Conservation (phyloP, 2,888 invertebrate genomes). For the Leptinotarsa tumamoca region DNA sequence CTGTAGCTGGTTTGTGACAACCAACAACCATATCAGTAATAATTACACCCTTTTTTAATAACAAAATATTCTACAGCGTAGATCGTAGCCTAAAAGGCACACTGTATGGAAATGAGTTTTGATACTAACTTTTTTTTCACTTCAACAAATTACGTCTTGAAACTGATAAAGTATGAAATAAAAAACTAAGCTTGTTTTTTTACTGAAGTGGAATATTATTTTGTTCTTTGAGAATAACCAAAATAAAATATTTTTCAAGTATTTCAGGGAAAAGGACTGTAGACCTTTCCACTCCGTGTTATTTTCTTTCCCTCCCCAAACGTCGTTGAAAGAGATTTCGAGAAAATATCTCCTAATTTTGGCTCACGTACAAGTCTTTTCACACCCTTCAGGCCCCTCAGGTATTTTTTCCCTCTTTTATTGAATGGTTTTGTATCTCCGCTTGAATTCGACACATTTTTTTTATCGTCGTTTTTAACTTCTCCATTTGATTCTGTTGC, state of each 20-base stretch:
- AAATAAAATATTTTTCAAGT: background rate
- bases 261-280: slow-evolving; percentile 25
- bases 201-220: background rate
- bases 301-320: slow-evolving; percentile 7
- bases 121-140: too few relatives aligned
- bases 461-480: background rate
- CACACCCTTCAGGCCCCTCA: background rate
- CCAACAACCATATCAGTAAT: too few relatives aligned
- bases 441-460: background rate
- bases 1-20: too few relatives aligned
- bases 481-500: slow-evolving; percentile 11
- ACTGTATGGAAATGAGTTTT: too few relatives aligned
- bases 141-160: too few relatives aligned
- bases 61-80: too few relatives aligned
- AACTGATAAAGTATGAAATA: too few relatives aligned
- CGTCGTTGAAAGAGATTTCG: background rate
- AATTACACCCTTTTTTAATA: too few relatives aligned
- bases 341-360: background rate
- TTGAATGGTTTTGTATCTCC: background rate
- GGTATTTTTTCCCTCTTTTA: background rate
- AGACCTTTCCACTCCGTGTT: slow-evolving; percentile 30
- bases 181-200: background rate
- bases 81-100: too few relatives aligned
- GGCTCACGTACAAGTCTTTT: slow-evolving; percentile 12
- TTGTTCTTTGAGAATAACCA: slow-evolving; percentile 9